Evolutionary conservation across 2,888 invertebrate species (phyloP).

Genomic region (Mythimna albipuncta): DNA sequence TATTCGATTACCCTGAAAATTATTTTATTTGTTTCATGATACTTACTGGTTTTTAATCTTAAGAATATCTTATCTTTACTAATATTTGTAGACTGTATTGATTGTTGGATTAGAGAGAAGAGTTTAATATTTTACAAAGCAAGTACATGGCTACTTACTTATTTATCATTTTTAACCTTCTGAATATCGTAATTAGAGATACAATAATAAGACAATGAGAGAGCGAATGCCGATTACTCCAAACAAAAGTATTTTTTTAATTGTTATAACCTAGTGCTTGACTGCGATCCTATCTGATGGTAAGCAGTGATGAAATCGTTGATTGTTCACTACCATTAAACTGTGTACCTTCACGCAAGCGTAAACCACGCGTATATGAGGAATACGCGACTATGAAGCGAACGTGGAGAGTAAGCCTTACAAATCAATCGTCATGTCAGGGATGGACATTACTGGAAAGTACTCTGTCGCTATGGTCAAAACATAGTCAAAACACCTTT

Average conservation of each 20-base stretch:
- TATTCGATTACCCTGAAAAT: conserved; percentile 5
- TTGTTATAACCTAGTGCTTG: too few relatives aligned
- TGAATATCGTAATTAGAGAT: too few relatives aligned
- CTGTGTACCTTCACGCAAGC: too few relatives aligned
- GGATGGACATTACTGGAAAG: not conserved
- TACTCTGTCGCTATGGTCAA: not conserved
- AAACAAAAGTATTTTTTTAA: not conserved
- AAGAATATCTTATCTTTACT: conserved; percentile 16
- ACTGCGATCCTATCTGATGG: too few relatives aligned
- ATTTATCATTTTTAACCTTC: not conserved
- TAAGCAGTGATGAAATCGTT: too few relatives aligned
- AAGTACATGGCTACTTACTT: not conserved
- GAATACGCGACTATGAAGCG: too few relatives aligned
- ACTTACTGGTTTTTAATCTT: conserved; percentile 40
- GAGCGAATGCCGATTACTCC: too few relatives aligned
- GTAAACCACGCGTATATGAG: too few relatives aligned
- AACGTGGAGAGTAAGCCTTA: too few relatives aligned
- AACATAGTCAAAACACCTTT: not conserved
- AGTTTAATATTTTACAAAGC: not conserved
- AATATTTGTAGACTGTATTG: conserved; percentile 43
- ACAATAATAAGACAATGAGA: too few relatives aligned
- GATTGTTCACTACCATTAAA: too few relatives aligned
- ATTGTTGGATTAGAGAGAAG: conserved; percentile 19
- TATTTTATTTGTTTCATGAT: conserved; percentile 11
- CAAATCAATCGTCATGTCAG: not conserved